Conservation (phyloP, 2,113 vertebrate genomes). For the Chitala chitala region DNA sequence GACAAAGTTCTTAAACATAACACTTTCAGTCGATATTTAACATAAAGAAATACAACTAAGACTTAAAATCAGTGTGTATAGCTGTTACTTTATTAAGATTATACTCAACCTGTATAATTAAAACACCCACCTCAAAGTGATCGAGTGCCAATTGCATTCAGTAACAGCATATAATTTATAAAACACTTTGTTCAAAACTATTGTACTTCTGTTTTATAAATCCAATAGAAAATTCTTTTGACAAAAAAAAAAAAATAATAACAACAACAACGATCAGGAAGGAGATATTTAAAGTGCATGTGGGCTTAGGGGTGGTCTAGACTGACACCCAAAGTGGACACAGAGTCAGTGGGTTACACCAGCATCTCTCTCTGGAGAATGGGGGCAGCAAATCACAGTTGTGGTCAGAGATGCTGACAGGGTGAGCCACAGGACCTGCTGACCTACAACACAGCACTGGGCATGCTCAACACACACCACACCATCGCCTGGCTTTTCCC, state of each 20-base stretch:
- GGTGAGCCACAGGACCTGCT: constrained; percentile 22
- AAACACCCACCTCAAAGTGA: constrained; percentile 33
- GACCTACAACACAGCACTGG: constrained; percentile 26
- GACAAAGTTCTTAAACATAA: too few species aligned
- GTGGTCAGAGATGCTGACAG: too few species aligned
- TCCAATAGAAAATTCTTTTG: constrained; percentile 40
- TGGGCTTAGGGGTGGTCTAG: constrained; percentile 22
- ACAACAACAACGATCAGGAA: background rate
- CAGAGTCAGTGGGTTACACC: constrained; percentile 20
- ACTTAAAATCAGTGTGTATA: constrained; percentile 2
- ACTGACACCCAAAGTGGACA: constrained; percentile 21
- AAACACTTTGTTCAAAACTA: constrained; percentile 43
- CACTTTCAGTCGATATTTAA: background rate
- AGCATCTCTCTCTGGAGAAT: constrained; percentile 17
- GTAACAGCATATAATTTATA: constrained; percentile 35
- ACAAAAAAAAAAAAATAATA: constrained; percentile 35
- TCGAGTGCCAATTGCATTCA: constrained; percentile 27
- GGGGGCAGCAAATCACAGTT: background rate
- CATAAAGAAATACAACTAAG: constrained; percentile 1
- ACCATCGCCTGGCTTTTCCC: background rate
- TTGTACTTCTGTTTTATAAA: constrained; percentile 31
- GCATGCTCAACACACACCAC: constrained; percentile 1
- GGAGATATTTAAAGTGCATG: constrained; percentile 53
- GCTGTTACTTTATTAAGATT: constrained; percentile 52
- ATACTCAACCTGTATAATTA: constrained; percentile 44